Evolutionary conservation across 2,888 invertebrate genomes (phyloP).

Genomic region (Rhamnusium bicolor): DNA sequence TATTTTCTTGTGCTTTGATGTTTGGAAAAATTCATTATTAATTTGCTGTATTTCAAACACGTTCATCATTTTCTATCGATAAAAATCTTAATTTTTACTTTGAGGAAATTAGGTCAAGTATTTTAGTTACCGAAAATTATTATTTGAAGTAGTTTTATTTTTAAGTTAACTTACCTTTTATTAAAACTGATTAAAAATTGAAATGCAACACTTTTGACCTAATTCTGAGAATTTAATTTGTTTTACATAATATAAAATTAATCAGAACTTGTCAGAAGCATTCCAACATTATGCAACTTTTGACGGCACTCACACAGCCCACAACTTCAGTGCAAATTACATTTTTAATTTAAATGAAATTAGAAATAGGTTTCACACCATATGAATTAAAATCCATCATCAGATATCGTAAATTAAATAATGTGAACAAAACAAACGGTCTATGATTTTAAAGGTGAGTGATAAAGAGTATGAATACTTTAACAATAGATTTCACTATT

Average conservation of each 20-base stretch:
- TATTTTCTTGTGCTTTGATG: too few species aligned
- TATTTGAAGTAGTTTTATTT: background rate
- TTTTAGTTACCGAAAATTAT: background rate
- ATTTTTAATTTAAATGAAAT: background rate
- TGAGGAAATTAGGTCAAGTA: background rate
- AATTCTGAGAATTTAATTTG: background rate
- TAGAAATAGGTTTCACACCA: too few species aligned
- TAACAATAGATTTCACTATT: too few species aligned
- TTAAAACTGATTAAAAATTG: background rate
- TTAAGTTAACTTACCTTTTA: background rate
- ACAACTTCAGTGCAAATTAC: background rate
- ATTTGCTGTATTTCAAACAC: too few species aligned
- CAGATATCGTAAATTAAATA: too few species aligned
- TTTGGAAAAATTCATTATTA: too few species aligned
- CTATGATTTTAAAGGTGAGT: too few species aligned
- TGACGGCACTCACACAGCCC: background rate
- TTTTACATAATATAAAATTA: background rate
- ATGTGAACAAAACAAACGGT: too few species aligned
- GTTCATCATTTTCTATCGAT: too few species aligned
- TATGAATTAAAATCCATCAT: too few species aligned
- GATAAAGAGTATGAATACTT: too few species aligned
- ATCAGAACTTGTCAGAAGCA: background rate
- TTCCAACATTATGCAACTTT: background rate
- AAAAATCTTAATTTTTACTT: too few species aligned
- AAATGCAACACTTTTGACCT: background rate